Evolutionary conservation across 2,113 vertebrate genomes (phyloP).

Genomic region (Pygoscelis antarcticus): DNA sequence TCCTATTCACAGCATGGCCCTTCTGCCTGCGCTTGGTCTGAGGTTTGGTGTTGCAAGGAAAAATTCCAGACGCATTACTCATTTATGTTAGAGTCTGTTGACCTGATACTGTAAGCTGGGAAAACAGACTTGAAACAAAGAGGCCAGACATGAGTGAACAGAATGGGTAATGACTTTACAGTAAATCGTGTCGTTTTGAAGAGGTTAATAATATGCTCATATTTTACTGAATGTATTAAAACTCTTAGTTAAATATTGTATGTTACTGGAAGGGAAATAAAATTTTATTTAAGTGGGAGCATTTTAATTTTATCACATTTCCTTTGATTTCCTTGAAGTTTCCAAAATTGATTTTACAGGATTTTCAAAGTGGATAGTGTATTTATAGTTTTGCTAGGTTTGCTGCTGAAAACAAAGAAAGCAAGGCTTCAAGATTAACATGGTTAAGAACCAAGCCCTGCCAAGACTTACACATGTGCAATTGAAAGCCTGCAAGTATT

Average conservation of each 20-base stretch:
- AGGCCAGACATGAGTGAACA: slow-evolving; percentile 60
- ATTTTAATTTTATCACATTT: slow-evolving; percentile 62
- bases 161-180: slow-evolving; percentile 61
- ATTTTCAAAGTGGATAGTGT: slow-evolving; percentile 39
- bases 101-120: slow-evolving; percentile 67
- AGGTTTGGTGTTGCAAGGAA: slow-evolving; percentile 67
- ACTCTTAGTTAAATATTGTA: slow-evolving; percentile 60
- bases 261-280: slow-evolving; percentile 67
- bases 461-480: slow-evolving; percentile 47
- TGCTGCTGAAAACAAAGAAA: slow-evolving; percentile 35
- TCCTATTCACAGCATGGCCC: slow-evolving; percentile 7
- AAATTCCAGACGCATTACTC: slow-evolving; percentile 72
- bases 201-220: slow-evolving; percentile 55
- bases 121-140: slow-evolving; percentile 69
- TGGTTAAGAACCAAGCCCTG: background rate
- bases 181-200: slow-evolving; percentile 53
- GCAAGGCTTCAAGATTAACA: slow-evolving; percentile 21
- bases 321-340: slow-evolving; percentile 64
- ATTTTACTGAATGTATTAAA: slow-evolving; percentile 58
- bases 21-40: slow-evolving; percentile 26
- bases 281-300: slow-evolving; percentile 48
- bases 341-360: slow-evolving; percentile 55
- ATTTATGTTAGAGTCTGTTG: slow-evolving; percentile 65
- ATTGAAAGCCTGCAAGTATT: slow-evolving; percentile 22
- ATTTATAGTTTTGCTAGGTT: slow-evolving; percentile 10